Base-by-base conservation (phyloP, 1,140 invertebrate genomes). In the Caenorhabditis latens region DNA sequence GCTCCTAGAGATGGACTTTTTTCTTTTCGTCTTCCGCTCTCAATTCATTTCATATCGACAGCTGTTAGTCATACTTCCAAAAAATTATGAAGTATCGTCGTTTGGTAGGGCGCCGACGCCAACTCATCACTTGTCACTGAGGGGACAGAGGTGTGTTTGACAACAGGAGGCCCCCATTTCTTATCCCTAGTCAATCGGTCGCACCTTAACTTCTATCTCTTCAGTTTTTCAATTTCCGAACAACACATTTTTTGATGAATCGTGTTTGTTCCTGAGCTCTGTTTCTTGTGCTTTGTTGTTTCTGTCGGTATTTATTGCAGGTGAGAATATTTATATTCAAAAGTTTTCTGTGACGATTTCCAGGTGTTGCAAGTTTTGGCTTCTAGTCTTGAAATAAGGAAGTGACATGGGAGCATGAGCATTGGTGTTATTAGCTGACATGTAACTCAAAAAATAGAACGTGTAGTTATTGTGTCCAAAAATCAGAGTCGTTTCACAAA, bases 41-140 rank as follows among this genome's bases (percentile, higher is more conserved):
- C 50, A 53, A 53, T 53, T 53, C 4, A 53, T 63, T 53, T 53
- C 50, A 9, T 32, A 50, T 50, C 19, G 46, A 50, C 71, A 79
- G 71, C 71, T 79, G 71, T 53, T 79, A 24, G 71, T 79, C 71
- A 79, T 48, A 71, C 21, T 63, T 79, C n/a, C 71, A 50, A 50
- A 48, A 79, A 79, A 79, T 79, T 79, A 79, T 79, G 46, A 79
- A 46, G 46, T 79, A 50, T 79, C 71, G 32, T 32, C 32, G 46
- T 50, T 79, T 53, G 71, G 71, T 79, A 79, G 71, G 40, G 46
- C 46, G 43, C 71, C 71, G 19, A 71, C 43, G 8, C 19, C 24
- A 3, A 11, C 46, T 79, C 71, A 79, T 50, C 71, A 79, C 71
- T 79, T 50, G 71, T 79, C 71, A n/a, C 21, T n/a, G 71, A 24